Base-by-base conservation (phyloP, 2,797 vertebrate species). In the Brachyalestes nurse region DNA sequence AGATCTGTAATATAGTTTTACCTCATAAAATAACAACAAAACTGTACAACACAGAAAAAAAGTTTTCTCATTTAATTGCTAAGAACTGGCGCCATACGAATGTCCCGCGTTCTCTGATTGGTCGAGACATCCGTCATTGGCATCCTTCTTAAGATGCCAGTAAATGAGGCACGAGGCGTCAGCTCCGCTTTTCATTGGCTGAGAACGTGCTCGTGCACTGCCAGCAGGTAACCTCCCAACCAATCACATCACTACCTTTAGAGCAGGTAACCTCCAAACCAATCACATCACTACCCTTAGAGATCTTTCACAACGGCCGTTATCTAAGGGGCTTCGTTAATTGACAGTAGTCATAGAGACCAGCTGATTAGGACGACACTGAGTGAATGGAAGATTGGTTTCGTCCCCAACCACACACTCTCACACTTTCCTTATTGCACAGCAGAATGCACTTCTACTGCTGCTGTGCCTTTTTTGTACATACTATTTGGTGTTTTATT, bases 91-190 rank as follows among this genome's bases (percentile, higher is more conserved):
- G 34, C 70, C 51, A 0, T 5, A 2, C 7, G 19, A 80, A 10
- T 17, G 65, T 79, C 85, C 84, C 67, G 72, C 40, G 51, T 7
- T 21, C 51, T 80, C 82, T 85, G 80, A 88, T 90, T 88, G 87
- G 88, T 73, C 53, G 67, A 38, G 23, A 17, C 72, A 70, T 76
- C 14, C 2, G 21, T 71, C 40, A 77, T 21, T 64, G 66, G 70
- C 82, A 38, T 34, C 47, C 9, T 57, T 17, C 81, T 77, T 55
- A 80, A 83, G 74, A 83, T 81, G 71, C 42, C 72, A 58, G 28
- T 28, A 62, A 66, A 7, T 47, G 47, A 75, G 62, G 78, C 78
- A 81, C 80, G 77, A 73, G 83, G 34, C 47, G 77, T 38, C 13
- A 71, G 74, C 61, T 60, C 49, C 23, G 28, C 45, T 74, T 79